Evolutionary conservation across 2,888 invertebrate species (phyloP).

Genomic region (Tetragonisca angustula): DNA sequence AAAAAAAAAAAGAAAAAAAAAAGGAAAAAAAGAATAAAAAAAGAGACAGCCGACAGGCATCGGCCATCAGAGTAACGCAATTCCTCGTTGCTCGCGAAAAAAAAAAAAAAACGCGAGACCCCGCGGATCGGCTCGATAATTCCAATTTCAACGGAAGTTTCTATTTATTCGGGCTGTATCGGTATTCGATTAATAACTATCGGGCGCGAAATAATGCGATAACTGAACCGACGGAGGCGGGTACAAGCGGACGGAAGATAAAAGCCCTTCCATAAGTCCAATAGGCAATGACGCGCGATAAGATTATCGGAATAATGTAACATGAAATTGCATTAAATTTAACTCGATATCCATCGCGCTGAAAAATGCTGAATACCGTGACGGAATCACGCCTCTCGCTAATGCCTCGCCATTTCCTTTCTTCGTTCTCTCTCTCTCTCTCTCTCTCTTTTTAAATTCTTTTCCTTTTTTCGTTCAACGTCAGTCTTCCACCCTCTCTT

Average conservation of each 20-base stretch:
- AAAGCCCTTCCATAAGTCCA: constrained; percentile 67
- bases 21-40: not conserved
- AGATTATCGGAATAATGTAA: constrained; percentile 72
- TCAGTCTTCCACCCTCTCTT: not conserved
- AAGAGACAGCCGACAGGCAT: not conserved
- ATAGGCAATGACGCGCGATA: constrained; percentile 70
- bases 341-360: constrained; percentile 65
- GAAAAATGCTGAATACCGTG: constrained; percentile 66
- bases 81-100: constrained; percentile 17
- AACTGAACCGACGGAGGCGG: constrained; percentile 53
- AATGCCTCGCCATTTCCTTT: constrained; percentile 37
- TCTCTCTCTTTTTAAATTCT: not conserved
- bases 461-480: not conserved
- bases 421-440: not conserved
- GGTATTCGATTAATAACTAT: constrained; percentile 66
- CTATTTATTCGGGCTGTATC: constrained; percentile 53
- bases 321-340: constrained; percentile 71
- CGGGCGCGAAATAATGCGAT: constrained; percentile 60
- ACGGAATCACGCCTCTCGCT: constrained; percentile 56
- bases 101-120: not conserved
- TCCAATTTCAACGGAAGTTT: constrained; percentile 49
- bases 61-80: not conserved
- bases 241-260: constrained; percentile 55
- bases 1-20: not conserved
- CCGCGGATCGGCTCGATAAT: constrained; percentile 31